Base-by-base conservation (phyloP, 2,113 vertebrate genomes). In the Rhabdornis inornatus region DNA sequence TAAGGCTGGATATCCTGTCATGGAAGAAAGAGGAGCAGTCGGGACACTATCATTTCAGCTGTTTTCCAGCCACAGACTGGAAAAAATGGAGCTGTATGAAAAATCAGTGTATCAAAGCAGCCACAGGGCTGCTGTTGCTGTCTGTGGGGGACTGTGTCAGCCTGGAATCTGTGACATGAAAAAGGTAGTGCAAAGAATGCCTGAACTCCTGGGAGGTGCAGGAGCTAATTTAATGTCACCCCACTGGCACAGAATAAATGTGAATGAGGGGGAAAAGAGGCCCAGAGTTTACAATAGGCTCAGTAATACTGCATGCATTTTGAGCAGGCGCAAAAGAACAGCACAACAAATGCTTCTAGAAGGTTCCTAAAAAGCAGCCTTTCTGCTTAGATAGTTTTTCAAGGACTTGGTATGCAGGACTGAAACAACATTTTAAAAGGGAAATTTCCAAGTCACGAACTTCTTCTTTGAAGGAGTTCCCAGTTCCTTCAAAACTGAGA, bases 341-440 rank as follows among this genome's bases (percentile, higher is more conserved):
- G 84, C 71, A 60, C 63, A 93, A 95, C 52, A 88, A 96, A 92
- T 56, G 68, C 66, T 85, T 89, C 76, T 59, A 77, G 81, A 95
- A 91, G 81, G 80, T 96, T 96, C 84, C 80, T 92, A 79, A 96
- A 94, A 92, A 91, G 80, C 77, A 85, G 80, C n/a, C 61, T 95
- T 95, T 95, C 80, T 82, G 76, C 92, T 94, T 87, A 96, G 86
- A 79, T 83, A 86, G 71, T 94, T 92, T 94, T 75, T 90, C 76
- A 95, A 93, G 83, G 87, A 44, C 77, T 88, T 87, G 61, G 64
- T 92, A 77, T 89, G 70, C 57, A 82, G 90, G 68, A 89, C 88
- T 85, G 84, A 92, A 92, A 81, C 91, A 90, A 89, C 78, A 96
- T 77, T 96, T 96, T 91, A 61, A 87, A 96, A 92, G 92, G 92